Conservation (phyloP, 2,797 vertebrate species). For the Xiphorhynchus erythropygius region DNA sequence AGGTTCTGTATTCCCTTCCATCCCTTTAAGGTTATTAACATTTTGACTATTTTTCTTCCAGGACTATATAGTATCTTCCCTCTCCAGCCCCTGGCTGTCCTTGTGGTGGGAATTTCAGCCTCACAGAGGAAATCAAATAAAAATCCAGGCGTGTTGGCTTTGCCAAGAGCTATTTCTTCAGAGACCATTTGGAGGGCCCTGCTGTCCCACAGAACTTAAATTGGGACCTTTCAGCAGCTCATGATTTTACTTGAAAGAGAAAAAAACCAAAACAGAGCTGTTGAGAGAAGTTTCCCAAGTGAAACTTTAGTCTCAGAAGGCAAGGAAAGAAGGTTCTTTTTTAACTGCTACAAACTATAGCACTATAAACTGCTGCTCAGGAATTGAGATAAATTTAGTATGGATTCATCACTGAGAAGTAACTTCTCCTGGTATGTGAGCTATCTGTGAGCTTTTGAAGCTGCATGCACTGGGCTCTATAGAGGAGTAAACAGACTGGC, state of each 20-base stretch:
- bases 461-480: background rate
- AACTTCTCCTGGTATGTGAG: slow-evolving; percentile 4
- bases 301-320: slow-evolving; percentile 7
- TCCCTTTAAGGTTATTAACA: background rate
- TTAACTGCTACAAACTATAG: background rate
- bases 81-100: background rate
- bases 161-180: background rate
- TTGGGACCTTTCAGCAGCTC: slow-evolving; percentile 39
- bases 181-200: background rate
- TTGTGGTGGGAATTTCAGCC: background rate
- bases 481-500: background rate
- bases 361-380: background rate
- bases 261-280: background rate
- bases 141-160: background rate
- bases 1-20: background rate
- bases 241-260: slow-evolving; percentile 16
- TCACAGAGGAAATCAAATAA: background rate
- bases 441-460: background rate
- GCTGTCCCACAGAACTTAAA: slow-evolving; percentile 14
- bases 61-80: background rate
- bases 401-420: background rate
- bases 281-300: slow-evolving; percentile 54
- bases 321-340: slow-evolving; percentile 12
- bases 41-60: background rate
- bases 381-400: slow-evolving; percentile 28